These are phyloP conservation scores for Lates japonicus DNA, from an alignment of 2,797 vertebrate species.

Conservation along the genomic window DNA sequence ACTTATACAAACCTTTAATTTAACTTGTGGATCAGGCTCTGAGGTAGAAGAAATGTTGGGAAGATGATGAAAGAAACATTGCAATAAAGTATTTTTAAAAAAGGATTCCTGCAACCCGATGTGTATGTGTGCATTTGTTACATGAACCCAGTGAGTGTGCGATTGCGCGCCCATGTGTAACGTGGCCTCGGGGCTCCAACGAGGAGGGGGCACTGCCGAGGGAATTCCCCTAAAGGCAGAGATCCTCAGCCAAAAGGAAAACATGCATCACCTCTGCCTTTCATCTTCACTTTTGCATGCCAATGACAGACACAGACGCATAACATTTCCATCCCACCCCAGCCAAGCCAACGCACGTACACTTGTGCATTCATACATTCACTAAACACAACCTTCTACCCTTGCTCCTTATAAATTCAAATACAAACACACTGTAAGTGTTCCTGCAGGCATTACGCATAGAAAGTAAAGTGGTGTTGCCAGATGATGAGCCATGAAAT, in stretches of 20 bases:
- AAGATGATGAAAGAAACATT: no score
- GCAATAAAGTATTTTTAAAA: no score
- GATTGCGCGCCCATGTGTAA: conserved; percentile 18
- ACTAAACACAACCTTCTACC: conserved; percentile 1
- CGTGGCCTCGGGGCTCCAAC: conserved; percentile 60
- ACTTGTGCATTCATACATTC: conserved; percentile 38
- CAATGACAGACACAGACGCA: conserved; percentile 35
- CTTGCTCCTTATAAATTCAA: conserved; percentile 22
- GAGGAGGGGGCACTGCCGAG: conserved; percentile 34
- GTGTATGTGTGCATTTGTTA: conserved; percentile 18
- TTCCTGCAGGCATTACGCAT: conserved; percentile 43
- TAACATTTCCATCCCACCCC: neutral
- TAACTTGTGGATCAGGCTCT: no score
- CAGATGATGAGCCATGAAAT: conserved; percentile 62
- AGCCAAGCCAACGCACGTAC: neutral
- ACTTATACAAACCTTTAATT: no score
- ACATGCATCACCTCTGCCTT: conserved; percentile 59
- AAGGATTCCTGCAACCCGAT: neutral
- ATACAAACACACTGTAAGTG: conserved; percentile 47
- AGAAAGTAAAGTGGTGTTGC: conserved; percentile 45
- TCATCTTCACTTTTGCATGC: conserved; percentile 50
- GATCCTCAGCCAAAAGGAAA: conserved; percentile 64
- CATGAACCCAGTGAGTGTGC: neutral
- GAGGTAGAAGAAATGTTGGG: no score
- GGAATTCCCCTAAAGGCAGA: conserved; percentile 69